phyloP scores from a whole-genome alignment of 2,797 vertebrate genomes.

The Melanotaenia trifasciata region DNA sequence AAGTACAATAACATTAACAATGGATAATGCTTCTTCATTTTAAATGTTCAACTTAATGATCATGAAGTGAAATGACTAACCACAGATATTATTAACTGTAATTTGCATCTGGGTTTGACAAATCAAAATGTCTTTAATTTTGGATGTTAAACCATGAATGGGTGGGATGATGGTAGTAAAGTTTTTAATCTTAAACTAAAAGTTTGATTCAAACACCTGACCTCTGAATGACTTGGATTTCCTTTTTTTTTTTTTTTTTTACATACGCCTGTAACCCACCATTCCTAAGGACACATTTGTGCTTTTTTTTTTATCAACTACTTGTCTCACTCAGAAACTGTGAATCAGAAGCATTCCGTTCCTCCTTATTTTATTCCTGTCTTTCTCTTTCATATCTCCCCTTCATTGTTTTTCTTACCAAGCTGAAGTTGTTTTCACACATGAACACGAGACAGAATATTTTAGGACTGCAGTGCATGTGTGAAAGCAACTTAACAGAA shows the following conservation, averaged over 20 bases:
- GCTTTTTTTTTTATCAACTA: constrained; percentile 3
- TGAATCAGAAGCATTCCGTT: constrained; percentile 1
- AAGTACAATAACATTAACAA: background rate
- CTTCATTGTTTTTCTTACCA: constrained; percentile 25
- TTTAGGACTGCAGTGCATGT: background rate
- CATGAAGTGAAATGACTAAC: background rate
- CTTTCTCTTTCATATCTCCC: constrained; percentile 18
- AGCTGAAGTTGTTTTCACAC: background rate
- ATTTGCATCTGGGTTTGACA: background rate
- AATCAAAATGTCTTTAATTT: constrained; percentile 12
- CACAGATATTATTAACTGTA: background rate
- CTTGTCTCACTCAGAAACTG: background rate
- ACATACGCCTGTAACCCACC: constrained; percentile 14
- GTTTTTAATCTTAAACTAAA: background rate
- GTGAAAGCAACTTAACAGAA: constrained; percentile 2
- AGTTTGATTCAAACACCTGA: background rate
- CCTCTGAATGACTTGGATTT: constrained; percentile 44
- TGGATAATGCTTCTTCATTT: background rate
- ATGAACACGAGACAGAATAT: background rate
- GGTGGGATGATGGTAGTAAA: background rate
- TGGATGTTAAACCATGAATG: background rate
- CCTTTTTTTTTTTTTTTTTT: constrained; percentile 27
- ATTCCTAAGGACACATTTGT: constrained; percentile 4
- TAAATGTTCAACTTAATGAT: background rate
- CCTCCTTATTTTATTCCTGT: constrained; percentile 5